Evolutionary conservation across 2,113 vertebrate species (phyloP).

Genomic region (Tamias sibiricus): DNA sequence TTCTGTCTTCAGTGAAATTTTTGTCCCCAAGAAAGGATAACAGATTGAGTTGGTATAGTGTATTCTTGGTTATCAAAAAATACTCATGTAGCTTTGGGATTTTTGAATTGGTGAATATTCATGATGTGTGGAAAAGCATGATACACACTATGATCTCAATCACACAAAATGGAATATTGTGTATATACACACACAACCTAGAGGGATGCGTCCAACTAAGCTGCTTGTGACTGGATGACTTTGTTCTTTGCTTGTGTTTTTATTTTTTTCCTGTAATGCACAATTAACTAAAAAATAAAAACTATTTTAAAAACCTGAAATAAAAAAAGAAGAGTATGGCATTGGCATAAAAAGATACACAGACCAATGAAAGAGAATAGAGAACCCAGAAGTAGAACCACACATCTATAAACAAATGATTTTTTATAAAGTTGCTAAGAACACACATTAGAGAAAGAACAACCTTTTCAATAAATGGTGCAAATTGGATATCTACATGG

Average conservation of each 20-base stretch:
- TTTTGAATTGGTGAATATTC: not conserved
- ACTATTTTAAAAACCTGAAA: too few relatives aligned
- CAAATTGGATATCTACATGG: too few relatives aligned
- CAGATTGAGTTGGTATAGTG: slow-evolving; percentile 34
- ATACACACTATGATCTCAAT: not conserved
- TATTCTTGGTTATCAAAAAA: too few relatives aligned
- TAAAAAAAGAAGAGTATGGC: too few relatives aligned
- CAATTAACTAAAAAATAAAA: slow-evolving; percentile 62
- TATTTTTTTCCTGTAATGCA: slow-evolving; percentile 61
- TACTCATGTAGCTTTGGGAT: too few relatives aligned
- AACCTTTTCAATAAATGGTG: too few relatives aligned
- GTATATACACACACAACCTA: not conserved
- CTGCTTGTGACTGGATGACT: slow-evolving; percentile 52
- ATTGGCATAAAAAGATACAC: too few relatives aligned
- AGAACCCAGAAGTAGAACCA: too few relatives aligned
- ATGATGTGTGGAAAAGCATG: slow-evolving; percentile 52
- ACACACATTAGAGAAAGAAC: too few relatives aligned
- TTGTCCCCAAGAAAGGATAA: not conserved
- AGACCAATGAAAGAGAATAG: too few relatives aligned
- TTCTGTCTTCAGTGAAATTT: slow-evolving; percentile 16
- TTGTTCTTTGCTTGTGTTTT: slow-evolving; percentile 60
- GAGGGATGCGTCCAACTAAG: not conserved
- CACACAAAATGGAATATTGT: slow-evolving; percentile 7
- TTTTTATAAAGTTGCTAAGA: too few relatives aligned
- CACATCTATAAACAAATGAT: too few relatives aligned